Evolutionary conservation across 2,888 invertebrate genomes (phyloP).

Genomic region (Drosophila helvetica): DNA sequence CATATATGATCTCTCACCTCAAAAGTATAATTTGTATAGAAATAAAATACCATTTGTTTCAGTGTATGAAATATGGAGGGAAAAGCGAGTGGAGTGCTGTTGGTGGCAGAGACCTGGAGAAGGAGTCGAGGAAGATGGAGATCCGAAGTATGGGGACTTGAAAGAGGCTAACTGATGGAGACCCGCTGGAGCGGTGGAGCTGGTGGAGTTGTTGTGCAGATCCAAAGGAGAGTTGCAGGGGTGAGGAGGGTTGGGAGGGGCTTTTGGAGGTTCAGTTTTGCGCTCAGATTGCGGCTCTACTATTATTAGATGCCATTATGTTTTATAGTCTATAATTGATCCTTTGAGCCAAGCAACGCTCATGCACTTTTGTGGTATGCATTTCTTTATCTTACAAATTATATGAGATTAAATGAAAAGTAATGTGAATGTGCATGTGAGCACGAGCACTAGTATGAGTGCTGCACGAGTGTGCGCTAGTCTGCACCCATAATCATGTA

Average conservation of each 20-base stretch:
- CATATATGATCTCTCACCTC: too few relatives aligned
- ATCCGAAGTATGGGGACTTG: not conserved
- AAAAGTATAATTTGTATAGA: too few relatives aligned
- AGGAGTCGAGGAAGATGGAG: not conserved
- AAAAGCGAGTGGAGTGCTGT: not conserved
- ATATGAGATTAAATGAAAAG: conserved; percentile 76
- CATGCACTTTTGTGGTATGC: conserved; percentile 48
- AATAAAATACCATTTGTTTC: too few relatives aligned
- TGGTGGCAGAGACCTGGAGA: not conserved
- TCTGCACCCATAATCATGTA: conserved; percentile 35
- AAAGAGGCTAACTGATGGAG: not conserved
- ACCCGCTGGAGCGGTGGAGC: not conserved
- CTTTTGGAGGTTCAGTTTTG: conserved; percentile 20
- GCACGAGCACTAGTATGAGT: conserved; percentile 19
- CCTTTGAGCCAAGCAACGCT: conserved; percentile 68
- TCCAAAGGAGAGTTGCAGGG: not conserved
- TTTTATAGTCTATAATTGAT: conserved; percentile 83
- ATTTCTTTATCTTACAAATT: conserved; percentile 79
- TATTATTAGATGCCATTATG: conserved; percentile 84
- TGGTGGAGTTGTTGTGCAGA: conserved; percentile 2
- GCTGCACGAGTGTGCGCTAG: not conserved
- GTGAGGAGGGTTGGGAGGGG: not conserved
- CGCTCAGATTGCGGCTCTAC: conserved; percentile 79
- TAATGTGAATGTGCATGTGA: conserved; percentile 56
- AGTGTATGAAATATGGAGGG: not conserved